Evolutionary conservation across 2,113 vertebrate genomes (phyloP).

Genomic region (Guaruba guarouba): DNA sequence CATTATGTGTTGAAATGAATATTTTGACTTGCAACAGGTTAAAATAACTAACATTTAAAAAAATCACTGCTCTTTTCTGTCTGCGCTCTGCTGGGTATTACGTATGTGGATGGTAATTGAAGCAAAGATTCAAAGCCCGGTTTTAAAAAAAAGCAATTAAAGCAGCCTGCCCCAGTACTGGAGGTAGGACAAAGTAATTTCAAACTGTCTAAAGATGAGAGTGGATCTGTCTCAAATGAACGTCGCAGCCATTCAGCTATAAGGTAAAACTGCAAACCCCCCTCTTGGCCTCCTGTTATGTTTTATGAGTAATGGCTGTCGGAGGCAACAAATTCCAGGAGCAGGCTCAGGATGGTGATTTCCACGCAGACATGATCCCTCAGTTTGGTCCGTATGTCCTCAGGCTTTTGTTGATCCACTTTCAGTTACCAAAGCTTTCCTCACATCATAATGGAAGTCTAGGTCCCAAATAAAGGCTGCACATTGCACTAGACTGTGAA

Average conservation of each 20-base stretch:
- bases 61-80: neutral
- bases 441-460: neutral
- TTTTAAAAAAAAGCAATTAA: neutral
- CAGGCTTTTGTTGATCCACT: neutral
- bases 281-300: neutral
- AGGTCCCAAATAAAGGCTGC: neutral
- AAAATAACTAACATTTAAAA: neutral
- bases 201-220: neutral
- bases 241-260: neutral
- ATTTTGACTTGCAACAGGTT: neutral
- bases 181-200: neutral
- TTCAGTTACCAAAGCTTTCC: neutral
- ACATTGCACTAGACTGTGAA: neutral
- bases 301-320: neutral
- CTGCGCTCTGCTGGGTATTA: neutral
- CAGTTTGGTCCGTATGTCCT: neutral
- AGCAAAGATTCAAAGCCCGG: neutral
- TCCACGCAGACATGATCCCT: accelerated
- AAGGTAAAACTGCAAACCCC: neutral
- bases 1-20: accelerated
- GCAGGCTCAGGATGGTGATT: neutral
- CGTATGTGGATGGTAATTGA: neutral
- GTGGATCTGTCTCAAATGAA: neutral
- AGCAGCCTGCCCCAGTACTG: neutral
- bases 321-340: neutral